phyloP scores from a whole-genome alignment of 2,797 vertebrate species.

The Atherinosoma microstoma region DNA sequence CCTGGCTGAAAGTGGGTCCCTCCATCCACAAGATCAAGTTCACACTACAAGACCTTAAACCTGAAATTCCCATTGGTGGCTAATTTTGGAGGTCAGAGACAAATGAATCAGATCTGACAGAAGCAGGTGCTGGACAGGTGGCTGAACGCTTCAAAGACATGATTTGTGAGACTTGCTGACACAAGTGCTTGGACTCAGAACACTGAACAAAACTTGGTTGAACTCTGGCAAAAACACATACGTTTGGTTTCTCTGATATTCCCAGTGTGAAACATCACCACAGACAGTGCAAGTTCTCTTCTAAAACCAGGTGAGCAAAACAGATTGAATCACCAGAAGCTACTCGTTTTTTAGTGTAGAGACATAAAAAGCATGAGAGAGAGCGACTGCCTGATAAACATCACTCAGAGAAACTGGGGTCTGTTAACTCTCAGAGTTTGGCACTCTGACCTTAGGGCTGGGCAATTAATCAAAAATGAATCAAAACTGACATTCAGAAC shows the following conservation, averaged over 20 bases:
- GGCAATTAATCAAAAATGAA: too few species aligned
- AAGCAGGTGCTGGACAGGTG: too few species aligned
- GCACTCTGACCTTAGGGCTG: too few species aligned
- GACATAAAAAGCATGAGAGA: not conserved
- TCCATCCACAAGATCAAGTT: not conserved
- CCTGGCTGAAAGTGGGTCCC: not conserved
- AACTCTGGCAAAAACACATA: too few species aligned
- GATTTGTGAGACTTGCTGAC: too few species aligned
- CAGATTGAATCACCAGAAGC: not conserved
- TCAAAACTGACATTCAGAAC: too few species aligned
- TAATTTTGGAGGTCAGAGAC: too few species aligned
- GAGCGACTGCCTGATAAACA: too few species aligned
- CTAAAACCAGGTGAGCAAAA: not conserved
- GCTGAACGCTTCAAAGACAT: too few species aligned
- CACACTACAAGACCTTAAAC: not conserved
- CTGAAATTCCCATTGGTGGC: not conserved
- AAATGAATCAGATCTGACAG: too few species aligned
- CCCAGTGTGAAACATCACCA: not conserved
- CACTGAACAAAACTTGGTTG: too few species aligned
- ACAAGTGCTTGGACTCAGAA: not conserved
- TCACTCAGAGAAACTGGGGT: not conserved
- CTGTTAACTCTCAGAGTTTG: not conserved
- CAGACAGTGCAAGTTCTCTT: not conserved
- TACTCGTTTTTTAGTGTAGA: too few species aligned
- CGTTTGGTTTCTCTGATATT: not conserved